These are phyloP conservation scores for Lasiurus borealis DNA, from an alignment of 2,113 vertebrate species.

Conservation along the genomic window DNA sequence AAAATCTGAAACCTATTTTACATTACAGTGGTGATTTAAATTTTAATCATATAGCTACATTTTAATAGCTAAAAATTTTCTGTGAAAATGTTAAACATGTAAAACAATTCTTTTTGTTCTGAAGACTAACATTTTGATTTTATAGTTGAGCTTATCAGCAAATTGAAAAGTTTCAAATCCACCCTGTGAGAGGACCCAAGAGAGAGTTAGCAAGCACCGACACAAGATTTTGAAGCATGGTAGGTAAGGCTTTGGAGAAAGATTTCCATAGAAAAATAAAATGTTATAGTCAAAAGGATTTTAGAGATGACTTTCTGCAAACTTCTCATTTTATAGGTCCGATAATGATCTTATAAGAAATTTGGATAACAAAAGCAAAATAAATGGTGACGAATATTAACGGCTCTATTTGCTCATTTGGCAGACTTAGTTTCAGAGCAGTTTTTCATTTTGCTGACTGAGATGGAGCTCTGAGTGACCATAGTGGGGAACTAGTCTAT, in stretches of 20 bases:
- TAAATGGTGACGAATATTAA: not conserved
- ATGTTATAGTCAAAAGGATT: constrained; percentile 7
- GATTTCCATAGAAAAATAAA: not conserved
- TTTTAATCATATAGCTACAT: constrained; percentile 34
- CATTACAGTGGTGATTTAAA: constrained; percentile 38
- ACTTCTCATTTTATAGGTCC: not conserved
- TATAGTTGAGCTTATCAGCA: constrained; percentile 1
- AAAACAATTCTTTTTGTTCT: constrained; percentile 58
- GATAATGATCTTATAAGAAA: not conserved
- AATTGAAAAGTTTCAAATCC: constrained; percentile 47
- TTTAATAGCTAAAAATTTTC: constrained; percentile 48
- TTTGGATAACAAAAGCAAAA: not conserved
- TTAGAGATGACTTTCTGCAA: not conserved
- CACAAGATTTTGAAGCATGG: constrained; percentile 50
- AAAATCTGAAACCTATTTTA: constrained; percentile 45
- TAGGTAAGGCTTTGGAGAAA: constrained; percentile 57
- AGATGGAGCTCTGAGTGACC: not conserved
- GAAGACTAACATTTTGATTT: constrained; percentile 56
- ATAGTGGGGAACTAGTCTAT: fast-evolving
- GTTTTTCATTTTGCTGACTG: not conserved
- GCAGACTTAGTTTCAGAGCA: constrained; percentile 24
- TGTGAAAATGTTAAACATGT: constrained; percentile 43
- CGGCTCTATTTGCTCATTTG: not conserved
- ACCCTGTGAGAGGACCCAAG: constrained; percentile 39
- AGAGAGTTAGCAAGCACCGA: constrained; percentile 52